phyloP scores from a whole-genome alignment of 2,888 invertebrate genomes.

The Phymatocera aterrima region DNA sequence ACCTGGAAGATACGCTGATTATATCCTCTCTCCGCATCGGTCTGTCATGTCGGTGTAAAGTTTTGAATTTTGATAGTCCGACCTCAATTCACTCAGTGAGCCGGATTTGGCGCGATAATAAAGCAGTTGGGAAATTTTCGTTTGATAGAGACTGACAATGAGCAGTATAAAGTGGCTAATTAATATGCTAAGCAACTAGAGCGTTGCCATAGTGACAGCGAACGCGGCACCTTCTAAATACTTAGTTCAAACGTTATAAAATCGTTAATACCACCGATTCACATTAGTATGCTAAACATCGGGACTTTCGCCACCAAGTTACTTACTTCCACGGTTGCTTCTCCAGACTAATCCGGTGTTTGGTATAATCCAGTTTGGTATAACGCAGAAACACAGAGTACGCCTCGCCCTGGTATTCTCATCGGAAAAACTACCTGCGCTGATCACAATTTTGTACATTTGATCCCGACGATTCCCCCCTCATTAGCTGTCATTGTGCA shows the following conservation, averaged over 20 bases:
- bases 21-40: no score
- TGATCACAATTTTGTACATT: not conserved
- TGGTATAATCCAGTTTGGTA: slow-evolving; percentile 26
- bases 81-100: not conserved
- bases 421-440: not conserved
- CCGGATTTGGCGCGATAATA: not conserved
- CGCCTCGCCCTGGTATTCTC: not conserved
- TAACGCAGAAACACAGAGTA: slow-evolving; percentile 13
- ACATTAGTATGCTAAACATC: slow-evolving; percentile 41
- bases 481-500: not conserved
- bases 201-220: slow-evolving; percentile 41
- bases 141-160: slow-evolving; percentile 3
- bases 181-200: slow-evolving; percentile 44
- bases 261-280: slow-evolving; percentile 43
- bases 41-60: not conserved
- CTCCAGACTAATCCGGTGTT: slow-evolving; percentile 36
- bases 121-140: slow-evolving; percentile 20
- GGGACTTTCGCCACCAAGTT: slow-evolving; percentile 32
- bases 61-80: not conserved
- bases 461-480: not conserved
- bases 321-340: slow-evolving; percentile 29
- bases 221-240: slow-evolving; percentile 36
- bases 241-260: slow-evolving; percentile 43
- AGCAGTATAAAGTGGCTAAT: slow-evolving; percentile 15
- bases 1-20: not conserved